These are phyloP conservation scores for Zelleria hepariella DNA, from an alignment of 2,888 invertebrate species.

Conservation along the genomic window DNA sequence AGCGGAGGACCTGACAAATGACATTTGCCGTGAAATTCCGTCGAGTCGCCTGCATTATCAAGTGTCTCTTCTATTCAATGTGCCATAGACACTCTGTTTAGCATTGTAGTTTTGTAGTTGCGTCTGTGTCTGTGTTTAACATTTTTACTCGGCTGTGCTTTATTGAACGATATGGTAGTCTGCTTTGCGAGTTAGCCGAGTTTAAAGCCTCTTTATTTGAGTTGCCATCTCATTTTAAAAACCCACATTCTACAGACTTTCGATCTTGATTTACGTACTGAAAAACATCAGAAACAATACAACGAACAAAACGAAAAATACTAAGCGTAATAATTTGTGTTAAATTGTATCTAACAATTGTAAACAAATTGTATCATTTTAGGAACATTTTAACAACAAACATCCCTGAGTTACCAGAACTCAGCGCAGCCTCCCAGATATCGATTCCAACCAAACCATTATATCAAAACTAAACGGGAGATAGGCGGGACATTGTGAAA, in stretches of 20 bases:
- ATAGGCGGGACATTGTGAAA: conserved; percentile 4
- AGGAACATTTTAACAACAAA: too few relatives aligned
- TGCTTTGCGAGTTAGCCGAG: neutral
- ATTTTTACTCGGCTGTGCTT: neutral
- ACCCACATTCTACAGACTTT: neutral
- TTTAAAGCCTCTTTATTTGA: too few relatives aligned
- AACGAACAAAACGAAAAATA: too few relatives aligned
- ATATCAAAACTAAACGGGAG: conserved; percentile 8
- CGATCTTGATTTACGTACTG: too few relatives aligned
- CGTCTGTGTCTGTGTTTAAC: neutral
- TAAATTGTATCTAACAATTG: too few relatives aligned
- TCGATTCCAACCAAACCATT: neutral
- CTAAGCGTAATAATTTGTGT: too few relatives aligned
- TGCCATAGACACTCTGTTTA: neutral
- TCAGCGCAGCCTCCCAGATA: neutral
- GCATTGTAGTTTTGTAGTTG: neutral
- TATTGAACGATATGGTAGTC: neutral
- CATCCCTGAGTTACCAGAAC: too few relatives aligned
- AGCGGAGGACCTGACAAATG: conserved; percentile 3
- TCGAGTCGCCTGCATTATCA: conserved; percentile 1
- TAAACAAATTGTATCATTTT: too few relatives aligned
- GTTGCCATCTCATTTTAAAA: neutral
- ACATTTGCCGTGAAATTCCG: conserved; percentile 1
- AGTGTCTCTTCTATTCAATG: neutral
- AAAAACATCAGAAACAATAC: too few relatives aligned